These are phyloP conservation scores for Manis crassicaudata DNA, from an alignment of 2,797 vertebrate genomes.

Conservation along the genomic window DNA sequence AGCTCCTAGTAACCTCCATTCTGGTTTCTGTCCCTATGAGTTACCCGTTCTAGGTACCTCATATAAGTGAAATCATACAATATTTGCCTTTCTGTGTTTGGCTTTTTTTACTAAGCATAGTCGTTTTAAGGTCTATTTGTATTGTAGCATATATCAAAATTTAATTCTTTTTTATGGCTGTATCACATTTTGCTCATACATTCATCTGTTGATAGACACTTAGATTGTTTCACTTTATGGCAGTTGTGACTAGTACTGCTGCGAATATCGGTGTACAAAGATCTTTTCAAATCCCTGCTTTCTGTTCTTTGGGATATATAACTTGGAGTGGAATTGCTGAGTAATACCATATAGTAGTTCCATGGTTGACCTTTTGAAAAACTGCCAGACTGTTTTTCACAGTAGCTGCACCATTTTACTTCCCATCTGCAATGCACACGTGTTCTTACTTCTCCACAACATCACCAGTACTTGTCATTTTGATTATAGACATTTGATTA, in stretches of 20 bases:
- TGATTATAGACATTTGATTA: too few species aligned
- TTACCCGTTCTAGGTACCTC: not conserved
- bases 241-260: not conserved
- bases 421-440: fast-evolving
- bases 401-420: not conserved
- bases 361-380: not conserved
- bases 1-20: not conserved
- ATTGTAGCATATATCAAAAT: not conserved
- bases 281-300: too few species aligned
- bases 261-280: not conserved
- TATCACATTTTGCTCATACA: too few species aligned
- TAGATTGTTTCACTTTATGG: not conserved
- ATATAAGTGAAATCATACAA: not conserved
- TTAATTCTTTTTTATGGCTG: not conserved
- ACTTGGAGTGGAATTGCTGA: not conserved
- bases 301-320: not conserved
- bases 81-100: not conserved
- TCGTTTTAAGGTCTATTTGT: not conserved
- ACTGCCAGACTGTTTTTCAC: not conserved
- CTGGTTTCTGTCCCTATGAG: not conserved
- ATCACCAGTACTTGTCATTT: not conserved
- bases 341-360: not conserved
- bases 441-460: not conserved
- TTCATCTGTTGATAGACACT: not conserved
- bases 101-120: not conserved